Evolutionary conservation across 2,888 invertebrate genomes (phyloP).

Genomic region (Dynastes hyllus): DNA sequence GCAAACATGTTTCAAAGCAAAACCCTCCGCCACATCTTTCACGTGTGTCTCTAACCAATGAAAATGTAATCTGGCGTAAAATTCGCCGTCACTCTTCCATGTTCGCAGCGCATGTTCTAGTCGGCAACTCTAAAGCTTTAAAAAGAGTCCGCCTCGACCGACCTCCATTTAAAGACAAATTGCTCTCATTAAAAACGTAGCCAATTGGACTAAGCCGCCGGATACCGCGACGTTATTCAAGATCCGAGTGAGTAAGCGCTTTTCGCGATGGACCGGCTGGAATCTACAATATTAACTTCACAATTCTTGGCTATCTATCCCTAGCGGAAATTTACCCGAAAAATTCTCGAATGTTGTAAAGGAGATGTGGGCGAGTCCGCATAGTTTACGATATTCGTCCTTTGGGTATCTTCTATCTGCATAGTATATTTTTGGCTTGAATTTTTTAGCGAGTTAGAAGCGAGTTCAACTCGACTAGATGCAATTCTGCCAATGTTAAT

Average conservation of each 20-base stretch:
- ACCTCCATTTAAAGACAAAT: slow-evolving; percentile 25
- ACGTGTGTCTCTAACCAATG: not conserved
- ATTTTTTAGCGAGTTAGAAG: too few relatives aligned
- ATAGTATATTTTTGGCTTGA: too few relatives aligned
- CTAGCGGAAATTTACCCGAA: slow-evolving; percentile 2
- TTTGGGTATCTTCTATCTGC: too few relatives aligned
- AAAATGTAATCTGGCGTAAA: slow-evolving; percentile 34
- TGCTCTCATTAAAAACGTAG: slow-evolving; percentile 23
- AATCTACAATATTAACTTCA: slow-evolving; percentile 26
- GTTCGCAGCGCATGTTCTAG: not conserved
- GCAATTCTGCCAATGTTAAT: too few relatives aligned
- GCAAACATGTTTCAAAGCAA: not conserved
- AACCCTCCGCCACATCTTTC: not conserved
- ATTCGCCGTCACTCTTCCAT: not conserved
- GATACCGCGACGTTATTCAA: slow-evolving; percentile 9
- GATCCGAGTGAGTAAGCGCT: not conserved
- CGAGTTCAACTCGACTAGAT: too few relatives aligned
- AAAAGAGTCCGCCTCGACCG: not conserved
- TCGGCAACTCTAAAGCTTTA: not conserved
- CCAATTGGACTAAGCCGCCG: slow-evolving; percentile 6
- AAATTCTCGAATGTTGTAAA: too few relatives aligned
- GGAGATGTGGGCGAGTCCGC: not conserved
- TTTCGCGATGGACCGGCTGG: not conserved
- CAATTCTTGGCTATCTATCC: slow-evolving; percentile 11
- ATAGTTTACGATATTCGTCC: not conserved